These are phyloP conservation scores for Ophiodon elongatus DNA, from an alignment of 2,113 vertebrate genomes.

Conservation along the genomic window DNA sequence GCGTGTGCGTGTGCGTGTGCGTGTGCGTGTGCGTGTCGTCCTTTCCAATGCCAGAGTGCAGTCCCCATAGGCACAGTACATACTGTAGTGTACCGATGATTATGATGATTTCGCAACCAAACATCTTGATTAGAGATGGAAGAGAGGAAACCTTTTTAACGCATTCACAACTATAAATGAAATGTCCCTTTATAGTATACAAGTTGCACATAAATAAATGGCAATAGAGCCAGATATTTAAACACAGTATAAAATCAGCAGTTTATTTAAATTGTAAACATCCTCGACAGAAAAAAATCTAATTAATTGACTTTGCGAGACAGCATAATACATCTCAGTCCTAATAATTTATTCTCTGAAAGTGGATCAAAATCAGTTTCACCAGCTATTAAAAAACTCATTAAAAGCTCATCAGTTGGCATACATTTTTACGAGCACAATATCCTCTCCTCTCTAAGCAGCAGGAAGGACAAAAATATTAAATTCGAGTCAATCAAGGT, in stretches of 20 bases:
- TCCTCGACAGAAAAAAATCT: background rate
- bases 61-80: slow-evolving; percentile 7
- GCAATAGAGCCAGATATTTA: background rate
- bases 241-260: background rate
- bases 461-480: slow-evolving; percentile 30
- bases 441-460: slow-evolving; percentile 16
- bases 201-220: slow-evolving; percentile 1
- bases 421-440: slow-evolving; percentile 41
- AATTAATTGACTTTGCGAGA: slow-evolving; percentile 27
- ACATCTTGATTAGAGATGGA: slow-evolving; percentile 2
- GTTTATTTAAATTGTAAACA: slow-evolving; percentile 17
- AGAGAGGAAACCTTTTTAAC: background rate
- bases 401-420: slow-evolving; percentile 51
- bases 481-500: slow-evolving; percentile 32
- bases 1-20: background rate
- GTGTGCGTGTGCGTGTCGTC: background rate
- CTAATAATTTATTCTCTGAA: slow-evolving; percentile 35
- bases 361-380: slow-evolving; percentile 45
- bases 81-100: background rate
- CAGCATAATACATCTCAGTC: slow-evolving; percentile 9
- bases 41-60: slow-evolving; percentile 10
- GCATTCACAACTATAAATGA: background rate
- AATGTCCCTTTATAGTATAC: background rate
- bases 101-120: slow-evolving; percentile 22
- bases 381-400: slow-evolving; percentile 51